These are phyloP conservation scores for Dione vanillae DNA, from an alignment of 2,888 invertebrate genomes.

Conservation along the genomic window DNA sequence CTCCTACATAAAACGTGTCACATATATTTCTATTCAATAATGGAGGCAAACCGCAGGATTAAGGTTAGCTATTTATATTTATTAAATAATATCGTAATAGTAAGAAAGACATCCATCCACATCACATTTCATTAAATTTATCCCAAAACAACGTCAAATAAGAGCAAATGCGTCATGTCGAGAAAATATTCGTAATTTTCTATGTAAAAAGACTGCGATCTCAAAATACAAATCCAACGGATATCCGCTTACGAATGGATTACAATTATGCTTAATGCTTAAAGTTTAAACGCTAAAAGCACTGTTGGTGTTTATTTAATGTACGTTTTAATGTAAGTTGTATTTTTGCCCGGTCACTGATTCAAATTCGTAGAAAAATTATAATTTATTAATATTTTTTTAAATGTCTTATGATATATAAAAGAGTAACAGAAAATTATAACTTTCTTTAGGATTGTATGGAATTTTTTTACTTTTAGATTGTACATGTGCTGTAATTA, in stretches of 20 bases:
- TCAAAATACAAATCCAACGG: conserved; percentile 3
- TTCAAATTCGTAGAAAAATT: not conserved
- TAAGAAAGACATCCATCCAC: not conserved
- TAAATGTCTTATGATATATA: too few relatives aligned
- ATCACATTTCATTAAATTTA: not conserved
- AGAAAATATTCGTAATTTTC: conserved; percentile 3
- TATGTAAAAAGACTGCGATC: conserved; percentile 10
- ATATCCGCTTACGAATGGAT: conserved; percentile 19
- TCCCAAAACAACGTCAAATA: conserved; percentile 2
- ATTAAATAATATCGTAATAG: too few relatives aligned
- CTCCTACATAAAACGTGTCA: too few relatives aligned
- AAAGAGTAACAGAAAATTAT: too few relatives aligned
- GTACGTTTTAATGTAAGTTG: not conserved
- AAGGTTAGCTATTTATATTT: too few relatives aligned
- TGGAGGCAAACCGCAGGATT: too few relatives aligned
- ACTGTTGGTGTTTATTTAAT: conserved; percentile 1
- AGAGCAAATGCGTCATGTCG: not conserved
- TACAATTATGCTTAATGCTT: conserved; percentile 20
- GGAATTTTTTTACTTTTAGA: too few relatives aligned
- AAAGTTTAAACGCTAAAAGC: conserved; percentile 12
- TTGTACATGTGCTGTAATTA: too few relatives aligned
- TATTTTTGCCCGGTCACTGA: not conserved
- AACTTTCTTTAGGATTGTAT: too few relatives aligned
- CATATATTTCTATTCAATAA: too few relatives aligned
- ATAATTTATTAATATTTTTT: too few relatives aligned